Evolutionary conservation across 2,797 vertebrate species (phyloP).

Genomic region (Danio albolineatus): DNA sequence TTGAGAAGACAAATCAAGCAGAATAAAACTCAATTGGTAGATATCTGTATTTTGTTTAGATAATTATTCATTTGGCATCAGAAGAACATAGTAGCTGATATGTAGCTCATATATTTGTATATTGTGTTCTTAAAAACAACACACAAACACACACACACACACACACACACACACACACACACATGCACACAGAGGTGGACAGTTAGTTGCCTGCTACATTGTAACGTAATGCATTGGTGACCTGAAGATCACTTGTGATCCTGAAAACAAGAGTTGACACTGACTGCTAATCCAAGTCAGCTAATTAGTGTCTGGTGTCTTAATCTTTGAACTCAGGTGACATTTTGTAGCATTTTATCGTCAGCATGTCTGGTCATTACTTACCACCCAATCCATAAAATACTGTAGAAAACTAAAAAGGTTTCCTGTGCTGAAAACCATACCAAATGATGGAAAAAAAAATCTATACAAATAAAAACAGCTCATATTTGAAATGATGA

Average conservation of each 20-base stretch:
- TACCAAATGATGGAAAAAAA: no score
- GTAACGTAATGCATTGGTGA: conserved; percentile 1
- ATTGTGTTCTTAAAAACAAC: no score
- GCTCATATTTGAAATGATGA: neutral
- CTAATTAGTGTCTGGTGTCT: neutral
- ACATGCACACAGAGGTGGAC: neutral
- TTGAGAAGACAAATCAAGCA: conserved; percentile 59
- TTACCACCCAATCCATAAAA: neutral
- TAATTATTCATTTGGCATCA: no score
- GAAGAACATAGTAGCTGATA: no score
- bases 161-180: no score
- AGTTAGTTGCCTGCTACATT: conserved; percentile 46
- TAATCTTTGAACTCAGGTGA: no score
- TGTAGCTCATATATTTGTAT: no score
- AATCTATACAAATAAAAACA: neutral
- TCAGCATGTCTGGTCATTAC: conserved; percentile 2
- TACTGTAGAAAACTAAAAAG: no score
- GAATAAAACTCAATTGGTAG: neutral
- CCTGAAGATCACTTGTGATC: conserved; percentile 7
- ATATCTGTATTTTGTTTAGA: neutral
- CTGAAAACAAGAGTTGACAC: conserved; percentile 33
- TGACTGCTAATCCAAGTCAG: neutral
- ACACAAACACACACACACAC: no score
- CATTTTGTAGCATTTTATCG: neutral
- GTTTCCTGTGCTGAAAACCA: neutral